These are phyloP conservation scores for Apamea epomidion DNA, from an alignment of 2,888 invertebrate genomes.

Conservation along the genomic window DNA sequence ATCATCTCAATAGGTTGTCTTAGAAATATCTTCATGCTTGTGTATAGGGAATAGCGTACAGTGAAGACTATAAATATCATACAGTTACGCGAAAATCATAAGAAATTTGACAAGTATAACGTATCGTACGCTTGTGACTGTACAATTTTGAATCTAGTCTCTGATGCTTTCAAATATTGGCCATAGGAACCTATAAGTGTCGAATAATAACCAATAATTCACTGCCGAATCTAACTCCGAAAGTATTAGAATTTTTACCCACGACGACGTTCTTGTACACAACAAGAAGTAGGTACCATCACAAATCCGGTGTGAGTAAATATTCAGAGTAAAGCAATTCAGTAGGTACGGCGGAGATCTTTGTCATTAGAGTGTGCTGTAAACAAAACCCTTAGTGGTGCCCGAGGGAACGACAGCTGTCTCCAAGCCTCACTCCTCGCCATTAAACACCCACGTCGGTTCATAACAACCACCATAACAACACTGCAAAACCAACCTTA, in stretches of 20 bases:
- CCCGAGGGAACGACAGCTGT: constrained; percentile 88
- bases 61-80: background rate
- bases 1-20: background rate
- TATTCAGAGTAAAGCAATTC: constrained; percentile 60
- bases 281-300: constrained; percentile 10
- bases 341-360: constrained; percentile 72
- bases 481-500: constrained; percentile 69
- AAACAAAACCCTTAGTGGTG: constrained; percentile 86
- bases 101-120: too few relatives aligned
- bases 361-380: constrained; percentile 85
- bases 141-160: background rate
- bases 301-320: constrained; percentile 51
- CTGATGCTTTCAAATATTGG: background rate
- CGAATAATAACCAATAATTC: background rate
- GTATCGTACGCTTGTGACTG: too few relatives aligned
- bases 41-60: background rate
- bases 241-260: background rate
- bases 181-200: background rate
- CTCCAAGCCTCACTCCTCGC: constrained; percentile 84
- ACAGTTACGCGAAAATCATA: background rate
- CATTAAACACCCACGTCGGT: constrained; percentile 87
- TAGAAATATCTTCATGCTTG: background rate
- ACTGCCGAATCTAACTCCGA: background rate
- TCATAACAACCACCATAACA: constrained; percentile 67
- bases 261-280: background rate